Evolutionary conservation across 2,113 vertebrate genomes (phyloP).

Genomic region (Capra hircus): DNA sequence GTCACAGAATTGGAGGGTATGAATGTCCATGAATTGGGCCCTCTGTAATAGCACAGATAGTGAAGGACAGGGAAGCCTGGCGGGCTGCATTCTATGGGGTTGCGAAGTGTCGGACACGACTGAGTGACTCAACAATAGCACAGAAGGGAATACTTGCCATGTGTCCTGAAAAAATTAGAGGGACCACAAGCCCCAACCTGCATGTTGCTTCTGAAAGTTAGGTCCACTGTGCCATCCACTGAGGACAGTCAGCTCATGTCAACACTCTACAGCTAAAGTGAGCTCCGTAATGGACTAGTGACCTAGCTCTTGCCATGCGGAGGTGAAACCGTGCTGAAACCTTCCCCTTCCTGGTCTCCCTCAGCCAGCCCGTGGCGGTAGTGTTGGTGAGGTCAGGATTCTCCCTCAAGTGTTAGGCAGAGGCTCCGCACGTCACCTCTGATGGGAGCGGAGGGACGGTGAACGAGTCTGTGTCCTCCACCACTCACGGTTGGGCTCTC

Average conservation of each 20-base stretch:
- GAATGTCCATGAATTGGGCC: conserved; percentile 24
- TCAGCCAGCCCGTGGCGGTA: not conserved
- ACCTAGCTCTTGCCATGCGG: conserved; percentile 8
- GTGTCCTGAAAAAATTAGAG: too few species aligned
- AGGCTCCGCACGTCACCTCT: not conserved
- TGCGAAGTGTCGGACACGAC: rapidly evolving
- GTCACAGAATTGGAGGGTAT: conserved; percentile 31
- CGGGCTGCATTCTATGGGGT: not conserved
- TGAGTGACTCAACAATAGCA: not conserved
- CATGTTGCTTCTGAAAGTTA: too few species aligned
- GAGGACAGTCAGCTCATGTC: too few species aligned
- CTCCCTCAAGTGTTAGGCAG: not conserved
- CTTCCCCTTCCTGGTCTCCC: not conserved
- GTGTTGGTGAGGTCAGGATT: not conserved
- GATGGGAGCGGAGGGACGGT: not conserved
- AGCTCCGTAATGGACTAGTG: too few species aligned
- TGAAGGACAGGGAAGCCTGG: not conserved
- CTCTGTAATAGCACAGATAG: not conserved
- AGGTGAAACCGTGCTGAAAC: conserved; percentile 36
- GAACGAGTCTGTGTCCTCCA: not conserved
- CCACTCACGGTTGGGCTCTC: not conserved
- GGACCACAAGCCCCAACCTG: too few species aligned
- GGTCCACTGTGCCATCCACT: too few species aligned
- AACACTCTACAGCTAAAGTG: too few species aligned
- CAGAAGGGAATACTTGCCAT: too few species aligned